Conservation (phyloP, 1,140 invertebrate species). For the Metopolophium dirhodum region DNA sequence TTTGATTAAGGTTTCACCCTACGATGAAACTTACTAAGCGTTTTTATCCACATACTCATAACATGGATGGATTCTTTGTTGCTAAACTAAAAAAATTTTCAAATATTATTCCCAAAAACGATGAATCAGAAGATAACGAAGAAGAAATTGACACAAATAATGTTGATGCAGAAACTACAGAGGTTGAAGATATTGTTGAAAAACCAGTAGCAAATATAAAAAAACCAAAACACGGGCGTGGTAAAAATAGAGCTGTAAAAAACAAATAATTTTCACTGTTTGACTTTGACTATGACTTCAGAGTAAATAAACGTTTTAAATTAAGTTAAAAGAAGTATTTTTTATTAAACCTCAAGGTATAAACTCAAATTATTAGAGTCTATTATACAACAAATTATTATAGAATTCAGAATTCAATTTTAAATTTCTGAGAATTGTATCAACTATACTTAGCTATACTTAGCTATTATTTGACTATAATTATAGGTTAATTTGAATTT, state of each 20-base stretch:
- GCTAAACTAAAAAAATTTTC: slow-evolving; percentile 97
- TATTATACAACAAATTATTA: neutral
- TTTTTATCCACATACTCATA: slow-evolving; percentile 97
- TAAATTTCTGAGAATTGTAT: too few species aligned
- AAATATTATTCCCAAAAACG: slow-evolving; percentile 66
- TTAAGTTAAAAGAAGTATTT: neutral
- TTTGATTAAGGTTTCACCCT: slow-evolving; percentile 82
- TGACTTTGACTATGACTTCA: neutral
- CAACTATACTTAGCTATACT: too few species aligned
- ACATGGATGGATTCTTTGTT: slow-evolving; percentile 99
- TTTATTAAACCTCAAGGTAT: neutral
- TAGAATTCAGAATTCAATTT: too few species aligned
- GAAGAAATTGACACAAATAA: slow-evolving; percentile 26
- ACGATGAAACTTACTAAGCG: slow-evolving; percentile 86
- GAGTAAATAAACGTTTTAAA: slow-evolving; percentile 20
- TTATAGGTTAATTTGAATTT: too few species aligned
- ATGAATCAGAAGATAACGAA: slow-evolving; percentile 55
- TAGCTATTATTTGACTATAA: too few species aligned
- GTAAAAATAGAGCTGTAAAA: slow-evolving; percentile 36
- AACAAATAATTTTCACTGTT: slow-evolving; percentile 21
- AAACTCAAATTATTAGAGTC: too few species aligned
- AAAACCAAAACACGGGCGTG: slow-evolving; percentile 44
- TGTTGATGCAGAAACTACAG: neutral
- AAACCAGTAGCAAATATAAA: slow-evolving; percentile 15
- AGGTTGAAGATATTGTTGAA: neutral